phyloP scores from a whole-genome alignment of 2,888 invertebrate genomes.

The Athalia rosae region DNA sequence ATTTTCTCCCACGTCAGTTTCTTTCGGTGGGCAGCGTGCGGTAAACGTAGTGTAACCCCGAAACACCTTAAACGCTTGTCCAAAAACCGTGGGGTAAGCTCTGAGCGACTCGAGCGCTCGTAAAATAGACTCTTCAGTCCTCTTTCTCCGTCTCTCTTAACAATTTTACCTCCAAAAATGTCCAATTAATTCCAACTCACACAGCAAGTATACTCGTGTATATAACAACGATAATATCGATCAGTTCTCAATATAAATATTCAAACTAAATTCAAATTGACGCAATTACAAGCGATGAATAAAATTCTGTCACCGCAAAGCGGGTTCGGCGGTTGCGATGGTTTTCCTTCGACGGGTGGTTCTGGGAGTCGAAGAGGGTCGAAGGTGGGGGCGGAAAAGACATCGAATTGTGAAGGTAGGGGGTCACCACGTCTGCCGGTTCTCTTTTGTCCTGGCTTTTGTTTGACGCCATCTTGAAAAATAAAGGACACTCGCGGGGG shows the following conservation, averaged over 20 bases:
- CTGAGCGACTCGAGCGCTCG: no score
- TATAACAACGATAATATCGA: conserved; percentile 16
- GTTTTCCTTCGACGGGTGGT: conserved; percentile 4
- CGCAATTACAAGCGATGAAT: conserved; percentile 45
- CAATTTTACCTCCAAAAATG: conserved; percentile 1
- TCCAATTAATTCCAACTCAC: conserved; percentile 12
- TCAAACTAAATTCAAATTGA: conserved; percentile 38
- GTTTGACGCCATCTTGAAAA: conserved; percentile 41
- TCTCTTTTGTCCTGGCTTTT: conserved; percentile 42
- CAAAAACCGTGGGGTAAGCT: conserved; percentile 23
- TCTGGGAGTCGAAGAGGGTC: neutral
- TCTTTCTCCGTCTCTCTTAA: conserved; percentile 2
- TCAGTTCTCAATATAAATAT: conserved; percentile 41
- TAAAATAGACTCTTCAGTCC: neutral
- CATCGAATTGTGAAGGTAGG: neutral
- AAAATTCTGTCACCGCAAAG: conserved; percentile 43
- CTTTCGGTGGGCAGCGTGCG: conserved; percentile 19
- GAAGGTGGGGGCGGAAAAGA: neutral
- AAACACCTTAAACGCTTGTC: conserved; percentile 4
- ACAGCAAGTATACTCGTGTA: neutral
- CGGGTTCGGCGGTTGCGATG: conserved; percentile 39
- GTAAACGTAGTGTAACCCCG: neutral
- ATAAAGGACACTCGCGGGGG: conserved; percentile 41
- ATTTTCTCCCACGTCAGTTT: conserved; percentile 46
- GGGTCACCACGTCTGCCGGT: conserved; percentile 42